phyloP scores from a whole-genome alignment of 2,888 invertebrate species.

The Periphyllus acericola region DNA sequence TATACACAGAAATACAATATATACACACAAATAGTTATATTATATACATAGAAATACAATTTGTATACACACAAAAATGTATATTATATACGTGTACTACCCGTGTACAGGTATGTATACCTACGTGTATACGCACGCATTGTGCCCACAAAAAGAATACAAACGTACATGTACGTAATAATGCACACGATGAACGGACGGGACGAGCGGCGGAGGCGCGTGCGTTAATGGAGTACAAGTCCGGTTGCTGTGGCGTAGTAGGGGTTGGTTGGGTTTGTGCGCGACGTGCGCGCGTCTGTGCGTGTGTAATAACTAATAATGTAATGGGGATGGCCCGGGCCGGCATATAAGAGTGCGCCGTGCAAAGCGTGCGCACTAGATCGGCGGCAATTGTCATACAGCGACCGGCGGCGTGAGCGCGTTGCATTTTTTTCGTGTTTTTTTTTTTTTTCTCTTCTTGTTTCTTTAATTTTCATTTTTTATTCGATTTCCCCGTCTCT shows the following conservation, averaged over 20 bases:
- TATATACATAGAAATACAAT: background rate
- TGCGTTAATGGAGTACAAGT: constrained; percentile 1
- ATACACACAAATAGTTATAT: too few relatives aligned
- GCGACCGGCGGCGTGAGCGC: constrained; percentile 2
- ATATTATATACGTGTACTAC: background rate
- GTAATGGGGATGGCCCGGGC: constrained; percentile 55
- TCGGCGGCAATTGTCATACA: constrained; percentile 32
- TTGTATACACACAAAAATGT: background rate
- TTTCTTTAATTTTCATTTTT: too few relatives aligned
- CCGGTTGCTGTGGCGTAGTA: constrained; percentile 38
- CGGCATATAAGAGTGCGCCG: constrained; percentile 52
- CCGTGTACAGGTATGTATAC: background rate
- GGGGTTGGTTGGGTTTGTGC: constrained; percentile 41
- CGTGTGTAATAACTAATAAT: background rate
- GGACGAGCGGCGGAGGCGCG: background rate
- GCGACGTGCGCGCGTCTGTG: constrained; percentile 15
- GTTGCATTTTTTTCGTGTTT: background rate
- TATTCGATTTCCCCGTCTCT: too few relatives aligned
- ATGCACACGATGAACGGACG: background rate
- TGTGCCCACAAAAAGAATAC: too few relatives aligned
- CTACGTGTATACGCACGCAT: background rate
- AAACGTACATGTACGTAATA: background rate
- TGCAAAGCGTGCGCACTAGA: constrained; percentile 47
- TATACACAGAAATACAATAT: background rate
- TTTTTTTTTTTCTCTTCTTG: background rate